Percentiles rank a stretch among this genome's conserved stretches.
Evolutionary conservation across 2,888 invertebrate genomes (phyloP).

Genomic region (Reticulitermes lucifugus): DNA sequence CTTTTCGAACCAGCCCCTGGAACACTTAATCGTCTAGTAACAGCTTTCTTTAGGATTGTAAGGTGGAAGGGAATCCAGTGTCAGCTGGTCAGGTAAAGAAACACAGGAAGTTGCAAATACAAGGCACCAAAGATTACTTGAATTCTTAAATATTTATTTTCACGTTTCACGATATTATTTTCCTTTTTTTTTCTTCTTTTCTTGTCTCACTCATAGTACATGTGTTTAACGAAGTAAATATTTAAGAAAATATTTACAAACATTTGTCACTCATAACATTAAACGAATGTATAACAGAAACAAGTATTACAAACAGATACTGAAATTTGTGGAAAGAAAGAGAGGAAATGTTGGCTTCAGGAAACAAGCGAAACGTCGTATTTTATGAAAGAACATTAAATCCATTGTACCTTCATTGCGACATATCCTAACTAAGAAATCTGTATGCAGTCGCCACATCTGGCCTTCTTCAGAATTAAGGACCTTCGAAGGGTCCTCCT

Average conservation of each 20-base stretch:
- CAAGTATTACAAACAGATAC: not conserved
- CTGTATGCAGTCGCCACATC: too few species aligned
- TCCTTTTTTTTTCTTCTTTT: not conserved
- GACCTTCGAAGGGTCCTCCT: not conserved
- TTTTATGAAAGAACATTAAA: too few species aligned
- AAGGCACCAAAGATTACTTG: not conserved
- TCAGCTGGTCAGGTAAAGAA: constrained; percentile 5
- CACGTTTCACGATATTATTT: constrained; percentile 28
- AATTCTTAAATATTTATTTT: constrained; percentile 30
- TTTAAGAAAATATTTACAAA: constrained; percentile 23
- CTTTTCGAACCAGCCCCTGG: not conserved
- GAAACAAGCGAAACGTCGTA: too few species aligned
- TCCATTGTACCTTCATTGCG: not conserved
- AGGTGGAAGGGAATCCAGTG: not conserved
- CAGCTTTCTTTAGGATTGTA: not conserved
- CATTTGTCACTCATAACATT: not conserved
- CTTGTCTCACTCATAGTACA: not conserved
- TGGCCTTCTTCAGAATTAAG: not conserved
- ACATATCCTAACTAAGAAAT: not conserved
- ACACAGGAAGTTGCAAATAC: not conserved
- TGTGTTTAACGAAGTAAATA: not conserved
- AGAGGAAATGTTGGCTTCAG: too few species aligned
- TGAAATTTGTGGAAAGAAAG: too few species aligned
- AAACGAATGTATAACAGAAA: not conserved
- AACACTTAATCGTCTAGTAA: not conserved